Conservation (phyloP, 2,888 invertebrate genomes). For the Eupithecia inturbata region DNA sequence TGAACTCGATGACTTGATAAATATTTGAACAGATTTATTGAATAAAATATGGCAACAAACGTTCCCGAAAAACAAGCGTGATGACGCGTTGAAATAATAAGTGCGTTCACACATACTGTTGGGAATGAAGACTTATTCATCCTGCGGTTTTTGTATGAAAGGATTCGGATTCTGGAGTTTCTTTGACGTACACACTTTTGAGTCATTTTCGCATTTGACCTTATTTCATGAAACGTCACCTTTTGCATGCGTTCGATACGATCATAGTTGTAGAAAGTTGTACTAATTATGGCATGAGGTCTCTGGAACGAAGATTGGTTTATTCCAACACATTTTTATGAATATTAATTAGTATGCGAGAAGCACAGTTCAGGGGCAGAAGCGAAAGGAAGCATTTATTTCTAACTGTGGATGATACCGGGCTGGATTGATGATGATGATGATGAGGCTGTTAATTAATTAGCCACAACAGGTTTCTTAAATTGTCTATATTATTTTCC, state of each 20-base stretch:
- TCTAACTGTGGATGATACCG: not conserved
- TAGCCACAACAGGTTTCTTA: not conserved
- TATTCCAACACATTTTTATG: not conserved
- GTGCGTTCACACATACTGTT: conserved; percentile 3
- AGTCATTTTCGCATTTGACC: not conserved
- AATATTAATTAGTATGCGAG: not conserved
- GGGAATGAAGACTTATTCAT: conserved; percentile 16
- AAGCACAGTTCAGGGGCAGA: not conserved
- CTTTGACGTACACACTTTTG: not conserved
- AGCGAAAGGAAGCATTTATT: not conserved
- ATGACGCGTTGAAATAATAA: conserved; percentile 4
- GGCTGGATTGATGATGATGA: not conserved
- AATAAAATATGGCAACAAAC: conserved; percentile 16
- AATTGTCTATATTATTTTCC: conserved; percentile 47
- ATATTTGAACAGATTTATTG: conserved; percentile 25
- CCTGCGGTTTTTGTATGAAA: conserved; percentile 2
- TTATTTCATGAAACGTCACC: not conserved
- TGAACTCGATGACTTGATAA: conserved; percentile 38
- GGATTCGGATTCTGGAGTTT: conserved; percentile 1
- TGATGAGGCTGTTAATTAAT: not conserved
- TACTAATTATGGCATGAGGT: not conserved
- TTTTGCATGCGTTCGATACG: not conserved
- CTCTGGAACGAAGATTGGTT: not conserved
- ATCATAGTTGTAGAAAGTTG: not conserved
- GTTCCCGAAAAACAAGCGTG: conserved; percentile 8